These are phyloP conservation scores for Heliconius aoede DNA, from an alignment of 2,888 invertebrate species.

Conservation along the genomic window DNA sequence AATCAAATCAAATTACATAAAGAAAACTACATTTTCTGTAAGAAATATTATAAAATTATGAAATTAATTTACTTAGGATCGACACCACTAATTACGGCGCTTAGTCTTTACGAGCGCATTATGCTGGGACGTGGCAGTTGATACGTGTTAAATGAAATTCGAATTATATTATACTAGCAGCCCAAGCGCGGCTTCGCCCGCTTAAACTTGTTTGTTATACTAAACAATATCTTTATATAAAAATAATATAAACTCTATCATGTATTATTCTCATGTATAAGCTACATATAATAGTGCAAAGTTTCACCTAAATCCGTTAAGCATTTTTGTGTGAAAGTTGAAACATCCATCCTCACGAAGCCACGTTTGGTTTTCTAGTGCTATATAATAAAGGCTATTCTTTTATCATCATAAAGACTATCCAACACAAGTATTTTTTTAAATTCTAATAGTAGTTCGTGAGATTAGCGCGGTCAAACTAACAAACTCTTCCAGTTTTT, in stretches of 20 bases:
- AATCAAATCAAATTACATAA: background rate
- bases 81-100: constrained; percentile 12
- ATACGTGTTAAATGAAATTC: constrained; percentile 20
- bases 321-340: too few species aligned
- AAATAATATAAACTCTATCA: too few species aligned
- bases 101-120: constrained; percentile 25
- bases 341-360: too few species aligned
- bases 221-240: too few species aligned
- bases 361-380: too few species aligned
- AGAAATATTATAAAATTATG: constrained; percentile 2
- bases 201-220: too few species aligned
- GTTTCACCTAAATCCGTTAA: too few species aligned
- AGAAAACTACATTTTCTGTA: background rate
- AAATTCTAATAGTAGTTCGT: background rate
- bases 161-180: background rate
- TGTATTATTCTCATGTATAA: too few species aligned
- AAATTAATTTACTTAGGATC: constrained; percentile 18
- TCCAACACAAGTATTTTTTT: too few species aligned
- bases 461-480: background rate
- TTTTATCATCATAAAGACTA: too few species aligned
- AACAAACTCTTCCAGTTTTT: background rate
- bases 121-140: constrained; percentile 26
- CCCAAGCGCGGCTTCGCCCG: background rate
- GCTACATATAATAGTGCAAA: too few species aligned
- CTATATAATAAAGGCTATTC: too few species aligned